phyloP scores from a whole-genome alignment of 2,113 vertebrate species.

The Eudyptes chrysolophus region DNA sequence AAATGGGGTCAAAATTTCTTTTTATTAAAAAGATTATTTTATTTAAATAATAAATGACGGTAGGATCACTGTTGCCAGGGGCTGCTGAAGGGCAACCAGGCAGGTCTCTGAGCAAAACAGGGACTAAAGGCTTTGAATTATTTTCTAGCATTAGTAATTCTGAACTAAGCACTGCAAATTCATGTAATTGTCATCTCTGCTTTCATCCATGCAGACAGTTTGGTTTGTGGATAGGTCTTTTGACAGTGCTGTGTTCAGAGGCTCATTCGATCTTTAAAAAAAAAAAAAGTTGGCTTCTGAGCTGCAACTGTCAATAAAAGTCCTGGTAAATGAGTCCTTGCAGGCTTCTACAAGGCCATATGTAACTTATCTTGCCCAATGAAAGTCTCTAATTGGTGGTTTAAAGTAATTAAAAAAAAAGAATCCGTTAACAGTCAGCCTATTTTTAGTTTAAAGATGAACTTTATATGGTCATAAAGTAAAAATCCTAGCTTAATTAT shows the following conservation, averaged over 20 bases:
- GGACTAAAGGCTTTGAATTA: neutral
- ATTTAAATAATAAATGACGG: neutral
- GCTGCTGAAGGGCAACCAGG: neutral
- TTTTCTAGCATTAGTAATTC: constrained; percentile 13
- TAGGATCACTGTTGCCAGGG: neutral
- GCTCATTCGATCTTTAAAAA: neutral
- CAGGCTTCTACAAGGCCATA: neutral
- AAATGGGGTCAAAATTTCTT: neutral
- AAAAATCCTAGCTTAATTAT: constrained; percentile 22
- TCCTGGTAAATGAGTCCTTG: neutral
- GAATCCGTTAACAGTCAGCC: neutral
- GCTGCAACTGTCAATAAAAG: constrained; percentile 1
- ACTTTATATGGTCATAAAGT: constrained; percentile 17
- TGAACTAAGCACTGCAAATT: neutral
- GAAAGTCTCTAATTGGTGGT: neutral
- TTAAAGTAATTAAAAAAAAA: constrained; percentile 17
- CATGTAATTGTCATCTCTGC: neutral
- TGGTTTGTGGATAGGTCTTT: neutral
- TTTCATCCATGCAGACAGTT: neutral
- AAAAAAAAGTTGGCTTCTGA: neutral
- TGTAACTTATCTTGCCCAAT: neutral
- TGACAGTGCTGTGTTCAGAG: neutral
- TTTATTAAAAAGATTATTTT: neutral
- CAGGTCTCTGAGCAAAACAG: neutral
- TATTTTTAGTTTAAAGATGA: constrained; percentile 27